Evolutionary conservation across 2,888 invertebrate genomes (phyloP).

Genomic region (Brassicogethes aeneus): DNA sequence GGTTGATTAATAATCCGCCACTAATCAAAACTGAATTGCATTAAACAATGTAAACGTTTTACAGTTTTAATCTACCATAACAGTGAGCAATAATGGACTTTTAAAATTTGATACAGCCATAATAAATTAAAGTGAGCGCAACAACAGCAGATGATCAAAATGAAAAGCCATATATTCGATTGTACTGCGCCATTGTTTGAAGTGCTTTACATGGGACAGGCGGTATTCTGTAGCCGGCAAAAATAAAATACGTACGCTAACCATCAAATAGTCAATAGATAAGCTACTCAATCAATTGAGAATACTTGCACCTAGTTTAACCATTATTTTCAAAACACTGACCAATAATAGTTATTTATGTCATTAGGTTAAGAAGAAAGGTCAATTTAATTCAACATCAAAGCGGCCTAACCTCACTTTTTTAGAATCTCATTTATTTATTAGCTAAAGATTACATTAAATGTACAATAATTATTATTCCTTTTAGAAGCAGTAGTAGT

Average conservation of each 20-base stretch:
- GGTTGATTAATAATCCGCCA: not conserved
- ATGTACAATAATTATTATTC: too few relatives aligned
- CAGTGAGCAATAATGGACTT: not conserved
- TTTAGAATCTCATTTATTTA: too few relatives aligned
- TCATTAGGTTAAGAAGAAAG: too few relatives aligned
- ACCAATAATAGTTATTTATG: too few relatives aligned
- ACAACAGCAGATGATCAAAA: conserved; percentile 12
- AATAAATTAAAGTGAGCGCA: not conserved
- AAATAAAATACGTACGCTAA: conserved; percentile 19
- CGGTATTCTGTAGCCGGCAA: conserved; percentile 19
- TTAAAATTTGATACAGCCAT: conserved; percentile 1
- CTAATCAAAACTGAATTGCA: not conserved
- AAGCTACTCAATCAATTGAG: too few relatives aligned
- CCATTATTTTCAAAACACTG: too few relatives aligned
- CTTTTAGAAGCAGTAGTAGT: too few relatives aligned
- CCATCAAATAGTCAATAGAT: too few relatives aligned
- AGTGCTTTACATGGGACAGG: conserved; percentile 20
- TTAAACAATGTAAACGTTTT: conserved; percentile 1
- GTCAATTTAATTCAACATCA: too few relatives aligned
- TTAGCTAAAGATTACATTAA: too few relatives aligned
- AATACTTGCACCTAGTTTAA: too few relatives aligned
- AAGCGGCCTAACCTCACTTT: too few relatives aligned
- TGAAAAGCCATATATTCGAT: conserved; percentile 20
- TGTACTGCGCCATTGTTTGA: conserved; percentile 15
- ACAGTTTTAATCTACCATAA: conserved; percentile 2